Evolutionary conservation across 2,797 vertebrate genomes (phyloP).

Genomic region (Epinephelus awoara): DNA sequence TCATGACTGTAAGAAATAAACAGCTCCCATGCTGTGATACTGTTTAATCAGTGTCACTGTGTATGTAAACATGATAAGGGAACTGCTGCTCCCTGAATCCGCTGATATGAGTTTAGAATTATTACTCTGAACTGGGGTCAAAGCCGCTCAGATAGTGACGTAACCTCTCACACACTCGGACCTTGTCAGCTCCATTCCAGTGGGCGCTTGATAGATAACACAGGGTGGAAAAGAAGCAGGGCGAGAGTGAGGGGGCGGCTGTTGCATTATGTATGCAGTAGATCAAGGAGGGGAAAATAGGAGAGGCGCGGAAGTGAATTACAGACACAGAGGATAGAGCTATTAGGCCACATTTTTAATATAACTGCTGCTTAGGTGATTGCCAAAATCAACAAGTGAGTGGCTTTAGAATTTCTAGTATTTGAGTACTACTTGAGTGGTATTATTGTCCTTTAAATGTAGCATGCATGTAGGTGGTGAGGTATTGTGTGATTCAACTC

Average conservation of each 20-base stretch:
- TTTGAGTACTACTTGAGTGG: background rate
- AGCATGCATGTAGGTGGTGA: background rate
- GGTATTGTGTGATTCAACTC: background rate
- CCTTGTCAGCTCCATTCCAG: slow-evolving; percentile 1
- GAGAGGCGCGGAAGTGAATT: background rate
- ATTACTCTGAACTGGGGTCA: background rate
- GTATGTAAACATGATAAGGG: background rate
- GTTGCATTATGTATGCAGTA: background rate
- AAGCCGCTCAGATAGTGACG: background rate
- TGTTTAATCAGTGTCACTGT: background rate
- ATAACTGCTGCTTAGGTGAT: background rate
- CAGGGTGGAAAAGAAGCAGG: background rate
- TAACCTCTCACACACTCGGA: background rate
- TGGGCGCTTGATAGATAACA: background rate
- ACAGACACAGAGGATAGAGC: background rate
- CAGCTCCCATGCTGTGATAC: background rate
- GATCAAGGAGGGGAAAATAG: background rate
- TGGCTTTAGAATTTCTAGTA: background rate
- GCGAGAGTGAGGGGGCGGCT: background rate
- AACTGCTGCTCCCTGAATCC: background rate
- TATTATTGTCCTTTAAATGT: too few relatives aligned
- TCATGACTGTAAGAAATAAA: background rate
- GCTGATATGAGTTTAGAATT: background rate
- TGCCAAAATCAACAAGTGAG: slow-evolving; percentile 31
- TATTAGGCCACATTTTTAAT: background rate